Conservation (phyloP, 1,140 invertebrate species). For the Dendroctonus valens region DNA sequence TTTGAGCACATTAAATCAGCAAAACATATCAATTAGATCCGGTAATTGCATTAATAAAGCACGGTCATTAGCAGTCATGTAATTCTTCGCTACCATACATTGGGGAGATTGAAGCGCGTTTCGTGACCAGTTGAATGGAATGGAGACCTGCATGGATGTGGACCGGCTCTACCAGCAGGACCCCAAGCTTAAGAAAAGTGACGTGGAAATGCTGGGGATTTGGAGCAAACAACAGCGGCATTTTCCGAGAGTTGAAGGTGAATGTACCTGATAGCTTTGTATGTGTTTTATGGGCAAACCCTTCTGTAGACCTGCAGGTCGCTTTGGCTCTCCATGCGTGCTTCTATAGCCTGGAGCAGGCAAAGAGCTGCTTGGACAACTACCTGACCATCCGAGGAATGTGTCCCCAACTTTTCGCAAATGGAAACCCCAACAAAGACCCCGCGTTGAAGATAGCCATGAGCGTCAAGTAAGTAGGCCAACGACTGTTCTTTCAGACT, state of each 20-base stretch:
- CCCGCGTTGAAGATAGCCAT: constrained; percentile 50
- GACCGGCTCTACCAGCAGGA: constrained; percentile 27
- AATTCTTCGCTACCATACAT: no score
- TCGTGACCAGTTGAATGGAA: background rate
- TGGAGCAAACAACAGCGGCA: constrained; percentile 65
- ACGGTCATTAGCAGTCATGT: no score
- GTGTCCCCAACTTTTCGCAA: constrained; percentile 57
- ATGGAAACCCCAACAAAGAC: constrained; percentile 21
- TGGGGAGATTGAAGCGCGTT: no score
- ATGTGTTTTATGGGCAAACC: constrained; percentile 3
- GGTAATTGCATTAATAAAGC: no score
- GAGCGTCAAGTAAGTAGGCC: constrained; percentile 52
- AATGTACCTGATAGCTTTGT: constrained; percentile 31
- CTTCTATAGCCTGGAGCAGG: constrained; percentile 57
- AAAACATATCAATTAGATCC: no score
- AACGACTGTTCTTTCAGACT: constrained; percentile 9
- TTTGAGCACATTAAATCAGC: no score
- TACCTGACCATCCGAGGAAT: constrained; percentile 62
- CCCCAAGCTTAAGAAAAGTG: constrained; percentile 44
- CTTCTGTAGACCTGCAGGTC: constrained; percentile 55
- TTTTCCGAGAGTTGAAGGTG: constrained; percentile 56
- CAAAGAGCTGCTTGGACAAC: constrained; percentile 62
- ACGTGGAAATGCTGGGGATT: constrained; percentile 57
- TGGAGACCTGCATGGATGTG: constrained; percentile 21
- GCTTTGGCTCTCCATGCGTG: constrained; percentile 63